phyloP scores from a whole-genome alignment of 1,140 invertebrate species.

The Drosophila sturtevanti region DNA sequence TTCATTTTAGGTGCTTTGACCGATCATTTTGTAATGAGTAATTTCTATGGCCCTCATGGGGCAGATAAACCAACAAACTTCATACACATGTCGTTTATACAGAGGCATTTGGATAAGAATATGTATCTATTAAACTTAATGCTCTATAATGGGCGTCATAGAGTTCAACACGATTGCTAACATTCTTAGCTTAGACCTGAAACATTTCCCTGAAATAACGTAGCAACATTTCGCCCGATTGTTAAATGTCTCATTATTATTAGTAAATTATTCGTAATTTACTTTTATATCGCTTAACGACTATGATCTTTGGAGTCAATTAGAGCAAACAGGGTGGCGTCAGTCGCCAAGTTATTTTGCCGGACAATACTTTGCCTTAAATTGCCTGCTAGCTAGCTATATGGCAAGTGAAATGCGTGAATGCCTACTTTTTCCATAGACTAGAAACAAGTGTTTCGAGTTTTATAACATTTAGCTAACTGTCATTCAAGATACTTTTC shows the following conservation, averaged over 20 bases:
- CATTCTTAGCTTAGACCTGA: not conserved
- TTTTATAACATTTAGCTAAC: not conserved
- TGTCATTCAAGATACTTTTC: not conserved
- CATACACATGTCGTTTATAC: not conserved
- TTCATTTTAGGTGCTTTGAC: constrained; percentile 21
- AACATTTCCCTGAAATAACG: not conserved
- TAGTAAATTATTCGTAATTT: constrained; percentile 42
- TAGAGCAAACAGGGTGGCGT: constrained; percentile 31
- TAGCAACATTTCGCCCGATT: not conserved
- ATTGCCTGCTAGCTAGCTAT: not conserved
- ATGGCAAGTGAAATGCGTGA: not conserved
- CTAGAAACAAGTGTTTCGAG: not conserved
- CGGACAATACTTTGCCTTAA: not conserved
- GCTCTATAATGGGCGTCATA: constrained; percentile 6
- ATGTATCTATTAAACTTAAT: constrained; percentile 24
- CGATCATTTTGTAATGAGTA: constrained; percentile 40
- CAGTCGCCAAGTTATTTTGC: not conserved
- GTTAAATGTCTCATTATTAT: not conserved
- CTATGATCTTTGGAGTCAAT: constrained; percentile 64
- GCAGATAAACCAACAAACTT: constrained; percentile 15
- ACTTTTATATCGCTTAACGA: constrained; percentile 44
- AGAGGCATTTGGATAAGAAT: not conserved
- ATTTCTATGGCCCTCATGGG: constrained; percentile 45
- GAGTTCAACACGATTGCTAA: constrained; percentile 28
- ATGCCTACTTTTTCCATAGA: not conserved